Evolutionary conservation across 2,113 vertebrate species (phyloP).

Genomic region (Procapra przewalskii): DNA sequence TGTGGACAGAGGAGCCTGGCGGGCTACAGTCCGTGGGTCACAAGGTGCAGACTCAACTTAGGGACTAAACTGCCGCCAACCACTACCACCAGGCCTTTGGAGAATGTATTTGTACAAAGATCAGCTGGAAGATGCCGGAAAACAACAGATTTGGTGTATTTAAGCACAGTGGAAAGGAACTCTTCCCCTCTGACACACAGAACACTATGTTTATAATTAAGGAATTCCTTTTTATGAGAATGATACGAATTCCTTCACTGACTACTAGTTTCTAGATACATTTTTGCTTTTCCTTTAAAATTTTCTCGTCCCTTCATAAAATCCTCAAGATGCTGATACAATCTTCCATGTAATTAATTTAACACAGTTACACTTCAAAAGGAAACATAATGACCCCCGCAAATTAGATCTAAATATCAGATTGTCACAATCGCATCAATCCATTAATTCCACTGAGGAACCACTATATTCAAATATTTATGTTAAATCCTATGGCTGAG

Average conservation of each 20-base stretch:
- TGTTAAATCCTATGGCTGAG: background rate
- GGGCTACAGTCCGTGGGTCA: background rate
- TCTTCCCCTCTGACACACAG: background rate
- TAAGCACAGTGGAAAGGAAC: background rate
- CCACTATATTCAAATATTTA: background rate
- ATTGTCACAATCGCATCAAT: background rate
- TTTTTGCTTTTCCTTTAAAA: background rate
- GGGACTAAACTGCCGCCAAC: background rate
- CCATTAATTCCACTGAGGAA: background rate
- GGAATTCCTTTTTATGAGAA: background rate
- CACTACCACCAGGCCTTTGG: background rate
- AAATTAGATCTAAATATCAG: conserved; percentile 16
- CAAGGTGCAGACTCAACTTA: background rate
- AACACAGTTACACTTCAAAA: background rate
- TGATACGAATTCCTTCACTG: background rate
- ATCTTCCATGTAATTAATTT: background rate
- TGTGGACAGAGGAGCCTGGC: background rate
- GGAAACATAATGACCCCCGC: background rate
- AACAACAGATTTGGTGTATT: background rate
- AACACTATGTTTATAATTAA: background rate
- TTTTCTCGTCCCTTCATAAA: background rate
- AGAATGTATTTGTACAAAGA: background rate
- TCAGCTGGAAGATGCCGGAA: background rate
- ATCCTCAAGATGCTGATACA: background rate
- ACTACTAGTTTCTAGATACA: background rate